Evolutionary conservation across 2,797 vertebrate genomes (phyloP).

Genomic region (Sebastes trivittatus): DNA sequence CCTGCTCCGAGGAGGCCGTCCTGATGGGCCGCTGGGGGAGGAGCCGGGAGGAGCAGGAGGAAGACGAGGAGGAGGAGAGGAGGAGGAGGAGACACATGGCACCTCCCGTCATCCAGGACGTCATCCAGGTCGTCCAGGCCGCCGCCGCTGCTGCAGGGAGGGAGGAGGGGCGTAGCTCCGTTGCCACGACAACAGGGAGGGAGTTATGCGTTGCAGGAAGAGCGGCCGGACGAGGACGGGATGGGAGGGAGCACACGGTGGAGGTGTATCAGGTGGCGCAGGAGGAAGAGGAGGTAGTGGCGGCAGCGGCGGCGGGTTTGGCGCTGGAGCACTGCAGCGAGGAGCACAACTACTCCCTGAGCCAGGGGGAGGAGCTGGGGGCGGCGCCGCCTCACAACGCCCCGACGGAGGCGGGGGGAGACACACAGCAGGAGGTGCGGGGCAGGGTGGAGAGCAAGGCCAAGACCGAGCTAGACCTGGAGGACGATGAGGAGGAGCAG

Average conservation of each 20-base stretch:
- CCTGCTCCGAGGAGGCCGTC: constrained; percentile 74
- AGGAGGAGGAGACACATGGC: constrained; percentile 23
- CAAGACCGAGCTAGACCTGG: constrained; percentile 27
- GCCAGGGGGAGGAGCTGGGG: constrained; percentile 65
- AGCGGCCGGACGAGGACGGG: constrained; percentile 22
- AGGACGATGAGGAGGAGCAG: constrained; percentile 35
- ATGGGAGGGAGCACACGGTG: constrained; percentile 44
- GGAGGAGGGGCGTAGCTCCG: constrained; percentile 13
- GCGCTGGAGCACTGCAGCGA: constrained; percentile 77
- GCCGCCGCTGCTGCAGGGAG: background rate
- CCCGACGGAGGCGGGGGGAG: constrained; percentile 39
- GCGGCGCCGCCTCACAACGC: constrained; percentile 20
- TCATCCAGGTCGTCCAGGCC: constrained; percentile 29
- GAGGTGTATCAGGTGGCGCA: constrained; percentile 79
- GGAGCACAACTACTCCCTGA: constrained; percentile 84
- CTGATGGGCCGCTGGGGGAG: constrained; percentile 77
- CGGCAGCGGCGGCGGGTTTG: constrained; percentile 29
- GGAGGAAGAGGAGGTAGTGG: constrained; percentile 48
- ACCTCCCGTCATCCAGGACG: constrained; percentile 11
- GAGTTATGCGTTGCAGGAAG: constrained; percentile 40
- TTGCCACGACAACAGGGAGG: constrained; percentile 33
- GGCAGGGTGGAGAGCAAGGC: constrained; percentile 47
- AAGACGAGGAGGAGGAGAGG: constrained; percentile 49
- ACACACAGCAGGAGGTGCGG: constrained; percentile 38
- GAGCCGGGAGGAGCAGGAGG: constrained; percentile 63